Base-by-base conservation (phyloP, 2,888 invertebrate genomes). In the Brachyopa scutellaris region DNA sequence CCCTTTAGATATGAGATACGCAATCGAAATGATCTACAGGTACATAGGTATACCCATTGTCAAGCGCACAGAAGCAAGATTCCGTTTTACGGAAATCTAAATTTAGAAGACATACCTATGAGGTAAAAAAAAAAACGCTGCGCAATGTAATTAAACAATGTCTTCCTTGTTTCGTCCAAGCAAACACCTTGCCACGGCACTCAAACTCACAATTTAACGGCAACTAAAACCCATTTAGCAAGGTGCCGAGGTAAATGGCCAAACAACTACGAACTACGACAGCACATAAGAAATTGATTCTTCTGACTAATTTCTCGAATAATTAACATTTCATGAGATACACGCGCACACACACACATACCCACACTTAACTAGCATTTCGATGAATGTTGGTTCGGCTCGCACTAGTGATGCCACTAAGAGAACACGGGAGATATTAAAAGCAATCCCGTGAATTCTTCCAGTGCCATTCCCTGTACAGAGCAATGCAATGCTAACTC, bases 401-500 rank as follows among this genome's bases (percentile, higher is more conserved):
- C 87, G 88, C 90, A 91, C 90, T 88, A 90, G 90, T 90, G 90
- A 91, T 91, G 91, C 91, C 91, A 91, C 91, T 90, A 91, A 91
- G 90, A 91, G 91, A 91, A 89, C 91, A 91, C 91, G 91, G 91
- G 91, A 86, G 86, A 86, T 85, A 87, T 90, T 88, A 91, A 87
- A 87, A 88, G 84, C 82, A 86, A 89, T 91, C 92, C 92, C 92
- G 92, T 93, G 92, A 93, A 93, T 93, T 92, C 92, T 93, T 92
- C 92, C 92, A 93, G 92, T 93, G 92, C 92, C 92, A 93, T 93
- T 92, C 91, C 92, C 92, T 92, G 92, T 90, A 89, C 87, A 83
- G 87, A 86, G 88, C 85, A 67, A 59, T 49, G 51, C 47, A 19
- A 57, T 36, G 47, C 47, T 69, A 59, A 26, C 69, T 47, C 29